Conservation (phyloP, 2,797 vertebrate genomes). For the Spinibarbus caldwelli region DNA sequence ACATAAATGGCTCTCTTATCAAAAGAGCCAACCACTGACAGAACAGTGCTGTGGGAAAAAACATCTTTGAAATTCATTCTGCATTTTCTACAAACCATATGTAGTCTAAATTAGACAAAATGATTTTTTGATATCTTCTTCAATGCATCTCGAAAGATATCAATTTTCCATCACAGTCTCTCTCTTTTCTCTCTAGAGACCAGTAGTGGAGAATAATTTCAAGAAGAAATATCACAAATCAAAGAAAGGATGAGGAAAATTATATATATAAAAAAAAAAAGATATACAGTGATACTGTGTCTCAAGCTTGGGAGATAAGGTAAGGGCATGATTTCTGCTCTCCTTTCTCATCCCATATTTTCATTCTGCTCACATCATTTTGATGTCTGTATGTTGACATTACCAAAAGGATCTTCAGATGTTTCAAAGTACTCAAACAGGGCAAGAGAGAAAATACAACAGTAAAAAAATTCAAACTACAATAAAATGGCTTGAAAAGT, state of each 20-base stretch:
- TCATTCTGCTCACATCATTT: constrained; percentile 1
- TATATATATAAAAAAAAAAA: neutral
- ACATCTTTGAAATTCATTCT: neutral
- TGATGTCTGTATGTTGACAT: constrained; percentile 2
- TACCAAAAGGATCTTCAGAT: neutral
- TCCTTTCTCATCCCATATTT: neutral
- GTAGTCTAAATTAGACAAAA: constrained; percentile 56
- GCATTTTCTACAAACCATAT: neutral
- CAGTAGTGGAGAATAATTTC: neutral
- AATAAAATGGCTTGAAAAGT: too few relatives aligned
- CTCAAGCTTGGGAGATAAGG: neutral
- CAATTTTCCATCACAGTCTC: constrained; percentile 52
- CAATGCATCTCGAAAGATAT: constrained; percentile 61
- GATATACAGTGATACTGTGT: neutral
- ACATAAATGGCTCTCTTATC: constrained; percentile 17
- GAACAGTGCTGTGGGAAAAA: neutral
- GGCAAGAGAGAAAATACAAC: neutral
- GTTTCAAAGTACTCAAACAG: neutral
- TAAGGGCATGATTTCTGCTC: neutral
- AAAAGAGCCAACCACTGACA: constrained; percentile 25
- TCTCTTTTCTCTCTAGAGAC: neutral
- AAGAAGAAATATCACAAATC: constrained; percentile 25
- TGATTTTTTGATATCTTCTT: constrained; percentile 60
- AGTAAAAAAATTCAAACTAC: too few relatives aligned
- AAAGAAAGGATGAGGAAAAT: constrained; percentile 7